Evolutionary conservation across 2,888 invertebrate species (phyloP).

Genomic region (Drosophila bunnanda): DNA sequence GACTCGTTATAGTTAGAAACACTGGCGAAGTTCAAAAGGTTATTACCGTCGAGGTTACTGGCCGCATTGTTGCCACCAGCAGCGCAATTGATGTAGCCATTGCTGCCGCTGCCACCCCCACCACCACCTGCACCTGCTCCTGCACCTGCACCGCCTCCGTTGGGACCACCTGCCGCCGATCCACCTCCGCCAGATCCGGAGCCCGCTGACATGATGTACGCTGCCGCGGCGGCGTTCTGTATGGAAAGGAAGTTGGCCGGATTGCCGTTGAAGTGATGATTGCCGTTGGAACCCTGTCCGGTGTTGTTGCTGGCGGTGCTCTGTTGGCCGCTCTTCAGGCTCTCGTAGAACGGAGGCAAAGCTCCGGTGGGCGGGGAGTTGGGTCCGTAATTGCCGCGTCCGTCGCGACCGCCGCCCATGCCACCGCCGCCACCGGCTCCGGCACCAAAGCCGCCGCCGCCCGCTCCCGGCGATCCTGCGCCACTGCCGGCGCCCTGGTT

Average conservation of each 20-base stretch:
- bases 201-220: conserved; percentile 86
- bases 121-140: conserved; percentile 66
- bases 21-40: conserved; percentile 79
- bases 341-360: conserved; percentile 95
- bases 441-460: conserved; percentile 76
- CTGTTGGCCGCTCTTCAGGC: conserved; percentile 90
- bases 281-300: conserved; percentile 67
- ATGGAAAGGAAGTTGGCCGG: conserved; percentile 86
- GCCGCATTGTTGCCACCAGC: conserved; percentile 86
- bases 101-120: conserved; percentile 85
- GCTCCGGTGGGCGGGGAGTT: conserved; percentile 95
- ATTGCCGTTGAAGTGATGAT: conserved; percentile 76
- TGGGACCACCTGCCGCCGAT: conserved; percentile 85
- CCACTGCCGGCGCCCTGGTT: conserved; percentile 81
- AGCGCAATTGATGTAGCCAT: conserved; percentile 80
- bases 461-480: conserved; percentile 65
- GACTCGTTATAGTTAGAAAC: conserved; percentile 79
- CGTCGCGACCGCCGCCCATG: conserved; percentile 91
- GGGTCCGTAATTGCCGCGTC: conserved; percentile 93
- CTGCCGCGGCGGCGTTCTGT: conserved; percentile 87
- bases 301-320: conserved; percentile 48
- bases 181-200: conserved; percentile 22
- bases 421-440: conserved; percentile 90
- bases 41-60: conserved; percentile 83
- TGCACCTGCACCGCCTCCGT: conserved; percentile 58